Evolutionary conservation across 2,888 invertebrate species (phyloP), one percentile per base, ranked within the genome.

Genomic region (Hermaeophaga mercurialis): DNA sequence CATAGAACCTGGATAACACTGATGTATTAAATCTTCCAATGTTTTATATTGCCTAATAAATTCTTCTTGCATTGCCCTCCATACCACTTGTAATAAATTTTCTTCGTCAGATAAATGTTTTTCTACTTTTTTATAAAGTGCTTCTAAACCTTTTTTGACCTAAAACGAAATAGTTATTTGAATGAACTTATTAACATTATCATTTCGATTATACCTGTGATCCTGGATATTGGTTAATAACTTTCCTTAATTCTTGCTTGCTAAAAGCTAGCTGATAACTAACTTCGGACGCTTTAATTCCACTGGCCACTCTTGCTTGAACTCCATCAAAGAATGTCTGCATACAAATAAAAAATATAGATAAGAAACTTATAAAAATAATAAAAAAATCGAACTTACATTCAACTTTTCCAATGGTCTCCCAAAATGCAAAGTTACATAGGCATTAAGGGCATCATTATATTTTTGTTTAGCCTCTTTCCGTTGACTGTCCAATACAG

Each of bases 41-140:
- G 90, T 86, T 77, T 92, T 94, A 79, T 97, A 95, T 78, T 98
- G 98, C 67, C 91, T 89, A 69, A 99, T 91, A 79, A 99, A 98
- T 82, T 98, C 97, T 77, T 97, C 95, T 82, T 98, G 97, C 97
- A 99, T 97, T 69, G 96, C 94, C 74, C 95, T 87, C 99, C 99
- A 99, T 55, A 99, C 98, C 46, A 99, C 98, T 84, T 94, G 92
- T 70, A 96, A 82, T 62, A 96, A 82, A 73, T 94, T 96, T 75
- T 92, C 91, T 78, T 94, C 94, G 78, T 96, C 96, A 71, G 93
- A 94, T 39, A 98, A 81, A 79, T 99, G 97, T 80, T 98, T 98
- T 77, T 98, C 98, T 53, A 98, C 95, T 78, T 95, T 96, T 77
- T 90, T 90, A 78, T 95, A 96, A 59, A 98, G 82, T 71, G 91